Evolutionary conservation across 2,113 vertebrate species (phyloP), one percentile per base, ranked within the genome.

Genomic region (Campylomormyrus tamandua): DNA sequence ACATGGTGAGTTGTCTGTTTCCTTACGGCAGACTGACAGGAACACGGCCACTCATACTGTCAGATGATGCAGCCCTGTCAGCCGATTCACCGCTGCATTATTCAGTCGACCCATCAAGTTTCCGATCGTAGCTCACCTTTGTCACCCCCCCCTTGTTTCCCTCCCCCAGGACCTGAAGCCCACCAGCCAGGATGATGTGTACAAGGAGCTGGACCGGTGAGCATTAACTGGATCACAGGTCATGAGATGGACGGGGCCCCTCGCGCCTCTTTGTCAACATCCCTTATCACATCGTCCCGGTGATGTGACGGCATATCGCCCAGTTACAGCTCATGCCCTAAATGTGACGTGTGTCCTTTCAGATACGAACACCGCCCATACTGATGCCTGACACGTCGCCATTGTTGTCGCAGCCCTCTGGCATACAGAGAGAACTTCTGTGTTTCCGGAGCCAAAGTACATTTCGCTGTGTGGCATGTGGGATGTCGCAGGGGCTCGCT

Each of bases 161-260:
- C 35, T 86, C 89, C 92, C 80, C 66, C 93, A 96, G 96, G 96
- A 95, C 94, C 93, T 96, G 92, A 96, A 96, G 91, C 95, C 95
- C 89, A 94, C 93, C 91, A 94, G 90, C 89, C 94, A 94, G 58
- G 91, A 93, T 91, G 95, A 95, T 90, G 92, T 96, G 91, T 96
- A 96, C 90, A 95, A 94, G 92, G 95, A 96, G 91, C 92, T 96
- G 91, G 95, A 96, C 92, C 92, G 91, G 95, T 96, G 92, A 95
- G 94, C 52, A 90, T 89, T 88, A 88, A 88, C 91, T 93, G 91
- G 91, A 45, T 87, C 77, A 92, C 66, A 90, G 91, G 92, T 93
- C 92, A 94, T 88, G 89, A 88, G 62, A 88, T 52, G 56, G 91
- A 62, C 8, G 5, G 24, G 86, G 58, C 89, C 85, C 88, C 89